Percentiles rank a stretch among this genome's conserved stretches.
These are phyloP conservation scores for Merodon equestris DNA, from an alignment of 2,888 invertebrate genomes.

Conservation along the genomic window DNA sequence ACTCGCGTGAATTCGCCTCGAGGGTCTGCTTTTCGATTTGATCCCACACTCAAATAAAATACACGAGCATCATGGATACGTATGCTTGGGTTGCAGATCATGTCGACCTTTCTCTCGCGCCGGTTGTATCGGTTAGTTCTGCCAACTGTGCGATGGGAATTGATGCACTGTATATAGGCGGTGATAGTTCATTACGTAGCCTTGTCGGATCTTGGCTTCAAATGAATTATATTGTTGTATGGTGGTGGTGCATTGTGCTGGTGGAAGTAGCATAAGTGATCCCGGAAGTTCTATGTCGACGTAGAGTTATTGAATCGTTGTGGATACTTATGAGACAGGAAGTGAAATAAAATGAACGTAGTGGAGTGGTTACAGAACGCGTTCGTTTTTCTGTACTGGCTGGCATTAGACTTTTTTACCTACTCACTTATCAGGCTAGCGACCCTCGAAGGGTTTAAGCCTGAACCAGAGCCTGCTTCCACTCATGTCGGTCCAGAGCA, in stretches of 20 bases:
- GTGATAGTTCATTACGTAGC: slow-evolving; percentile 38
- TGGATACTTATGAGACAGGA: slow-evolving; percentile 10
- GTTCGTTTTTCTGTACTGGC: no score
- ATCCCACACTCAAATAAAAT: slow-evolving; percentile 54
- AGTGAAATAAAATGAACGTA: background rate
- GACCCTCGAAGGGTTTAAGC: no score
- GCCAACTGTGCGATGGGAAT: no score
- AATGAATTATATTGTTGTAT: slow-evolving; percentile 28
- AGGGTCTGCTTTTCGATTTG: slow-evolving; percentile 55
- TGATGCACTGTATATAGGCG: slow-evolving; percentile 6
- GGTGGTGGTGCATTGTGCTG: slow-evolving; percentile 10
- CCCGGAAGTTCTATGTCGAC: slow-evolving; percentile 14
- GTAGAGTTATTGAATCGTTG: slow-evolving; percentile 13
- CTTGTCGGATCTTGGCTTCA: slow-evolving; percentile 11
- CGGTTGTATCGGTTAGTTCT: no score
- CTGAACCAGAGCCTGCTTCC: no score
- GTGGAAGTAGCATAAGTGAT: slow-evolving; percentile 31
- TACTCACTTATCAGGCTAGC: no score
- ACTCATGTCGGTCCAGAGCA: no score
- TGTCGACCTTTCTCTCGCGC: no score
- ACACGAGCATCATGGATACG: background rate
- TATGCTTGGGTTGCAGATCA: no score
- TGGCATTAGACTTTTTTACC: no score
- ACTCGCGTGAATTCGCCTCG: no score
- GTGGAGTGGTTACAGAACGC: no score